These are phyloP conservation scores for Dryadula phaetusa DNA, from an alignment of 2,888 invertebrate species.

Conservation along the genomic window DNA sequence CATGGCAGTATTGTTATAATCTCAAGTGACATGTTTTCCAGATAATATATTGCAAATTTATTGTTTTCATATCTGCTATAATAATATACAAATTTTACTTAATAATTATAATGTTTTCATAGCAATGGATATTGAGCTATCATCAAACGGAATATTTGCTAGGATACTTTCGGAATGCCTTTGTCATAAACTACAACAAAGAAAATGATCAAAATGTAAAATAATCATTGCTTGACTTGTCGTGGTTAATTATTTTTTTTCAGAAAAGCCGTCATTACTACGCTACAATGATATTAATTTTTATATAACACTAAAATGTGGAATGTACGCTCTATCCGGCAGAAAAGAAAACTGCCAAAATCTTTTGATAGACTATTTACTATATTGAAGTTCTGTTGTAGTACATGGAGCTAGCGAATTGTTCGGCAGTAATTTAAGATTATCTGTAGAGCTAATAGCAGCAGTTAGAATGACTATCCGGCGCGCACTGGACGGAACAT, in stretches of 20 bases:
- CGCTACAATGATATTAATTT: no score
- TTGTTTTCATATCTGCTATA: background rate
- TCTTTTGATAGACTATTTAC: background rate
- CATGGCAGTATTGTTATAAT: no score
- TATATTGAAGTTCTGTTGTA: background rate
- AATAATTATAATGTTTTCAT: background rate
- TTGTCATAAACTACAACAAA: no score
- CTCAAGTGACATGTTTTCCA: background rate
- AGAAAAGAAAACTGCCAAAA: background rate
- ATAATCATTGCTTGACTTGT: no score
- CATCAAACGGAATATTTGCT: background rate
- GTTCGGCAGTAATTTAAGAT: slow-evolving; percentile 39
- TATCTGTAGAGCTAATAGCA: slow-evolving; percentile 62
- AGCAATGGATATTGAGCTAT: background rate
- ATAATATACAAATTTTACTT: background rate
- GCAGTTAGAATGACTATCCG: slow-evolving; percentile 73
- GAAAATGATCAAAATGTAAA: no score
- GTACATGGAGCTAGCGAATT: slow-evolving; percentile 4
- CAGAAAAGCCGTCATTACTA: no score
- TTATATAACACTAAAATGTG: no score
- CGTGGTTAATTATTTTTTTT: no score
- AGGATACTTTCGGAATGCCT: no score
- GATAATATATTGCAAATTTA: background rate
- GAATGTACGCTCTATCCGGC: background rate
- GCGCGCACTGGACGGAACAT: slow-evolving; percentile 71